Evolutionary conservation across 2,888 invertebrate genomes (phyloP).

Genomic region (Monoplex corrugatus): DNA sequence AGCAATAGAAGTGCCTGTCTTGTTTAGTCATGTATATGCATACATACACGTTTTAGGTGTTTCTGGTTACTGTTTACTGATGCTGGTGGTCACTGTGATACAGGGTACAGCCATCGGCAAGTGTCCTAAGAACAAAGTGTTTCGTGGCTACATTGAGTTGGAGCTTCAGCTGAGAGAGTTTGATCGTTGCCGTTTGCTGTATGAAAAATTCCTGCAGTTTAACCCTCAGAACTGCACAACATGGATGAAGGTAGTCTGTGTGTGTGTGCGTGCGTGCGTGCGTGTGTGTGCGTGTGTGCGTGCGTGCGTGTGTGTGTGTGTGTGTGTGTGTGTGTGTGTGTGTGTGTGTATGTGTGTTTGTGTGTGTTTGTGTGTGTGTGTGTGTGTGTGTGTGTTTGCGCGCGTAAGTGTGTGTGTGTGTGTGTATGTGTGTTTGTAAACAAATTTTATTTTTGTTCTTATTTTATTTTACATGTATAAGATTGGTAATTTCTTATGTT

Average conservation of each 20-base stretch:
- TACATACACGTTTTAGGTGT: no score
- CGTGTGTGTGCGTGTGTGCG: no score
- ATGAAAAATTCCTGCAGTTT: constrained; percentile 98
- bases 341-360: neutral
- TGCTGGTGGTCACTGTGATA: constrained; percentile 29
- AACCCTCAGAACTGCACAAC: constrained; percentile 98
- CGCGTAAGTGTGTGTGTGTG: neutral
- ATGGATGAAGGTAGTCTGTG: constrained; percentile 91
- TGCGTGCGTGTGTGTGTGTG: neutral
- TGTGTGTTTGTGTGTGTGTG: neutral
- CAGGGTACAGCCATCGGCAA: constrained; percentile 96
- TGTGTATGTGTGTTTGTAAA: neutral
- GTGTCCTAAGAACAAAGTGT: constrained; percentile 98
- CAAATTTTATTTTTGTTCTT: no score
- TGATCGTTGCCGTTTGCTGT: constrained; percentile 96
- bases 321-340: neutral
- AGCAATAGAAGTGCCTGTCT: no score
- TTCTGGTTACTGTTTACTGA: neutral
- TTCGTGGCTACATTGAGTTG: constrained; percentile 97
- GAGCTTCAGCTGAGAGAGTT: constrained; percentile 99
- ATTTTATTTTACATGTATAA: no score
- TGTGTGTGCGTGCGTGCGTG: neutral
- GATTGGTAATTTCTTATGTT: no score
- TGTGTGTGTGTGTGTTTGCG: neutral
- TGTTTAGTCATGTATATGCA: no score